Conservation (phyloP, 2,888 invertebrate genomes). For the Parnassius apollo region DNA sequence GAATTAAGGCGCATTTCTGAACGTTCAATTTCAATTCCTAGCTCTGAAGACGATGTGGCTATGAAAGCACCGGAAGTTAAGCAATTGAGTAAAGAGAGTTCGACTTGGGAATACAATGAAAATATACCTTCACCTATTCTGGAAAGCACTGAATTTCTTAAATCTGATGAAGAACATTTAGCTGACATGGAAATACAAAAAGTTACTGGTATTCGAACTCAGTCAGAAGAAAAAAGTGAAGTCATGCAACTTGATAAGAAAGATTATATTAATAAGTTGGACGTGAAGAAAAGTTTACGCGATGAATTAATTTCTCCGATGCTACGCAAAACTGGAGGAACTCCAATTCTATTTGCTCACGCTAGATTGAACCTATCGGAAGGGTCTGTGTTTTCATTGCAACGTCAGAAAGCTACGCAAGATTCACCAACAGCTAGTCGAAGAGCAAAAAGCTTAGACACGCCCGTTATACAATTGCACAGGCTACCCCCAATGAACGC, state of each 20-base stretch:
- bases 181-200: constrained; percentile 80
- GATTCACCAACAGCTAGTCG: constrained; percentile 88
- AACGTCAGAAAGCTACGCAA: constrained; percentile 88
- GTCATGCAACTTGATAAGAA: constrained; percentile 50
- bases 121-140: constrained; percentile 84
- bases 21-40: constrained; percentile 87
- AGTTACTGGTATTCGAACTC: constrained; percentile 66
- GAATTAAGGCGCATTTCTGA: constrained; percentile 87
- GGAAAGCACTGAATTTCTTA: constrained; percentile 82
- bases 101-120: constrained; percentile 83
- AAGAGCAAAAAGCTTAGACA: constrained; percentile 91
- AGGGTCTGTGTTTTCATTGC: constrained; percentile 89
- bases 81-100: constrained; percentile 74
- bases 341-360: constrained; percentile 89
- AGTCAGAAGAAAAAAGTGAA: constrained; percentile 61
- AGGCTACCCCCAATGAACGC: constrained; percentile 91
- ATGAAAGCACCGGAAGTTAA: constrained; percentile 79
- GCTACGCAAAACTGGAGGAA: constrained; percentile 86
- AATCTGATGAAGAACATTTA: constrained; percentile 80
- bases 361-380: constrained; percentile 91
- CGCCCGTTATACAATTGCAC: constrained; percentile 90
- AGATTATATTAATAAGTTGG: constrained; percentile 54
- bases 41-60: constrained; percentile 87
- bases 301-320: constrained; percentile 87
- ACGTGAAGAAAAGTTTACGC: constrained; percentile 79